Conservation (phyloP, 2,888 invertebrate species). For the Lasius platythorax region DNA sequence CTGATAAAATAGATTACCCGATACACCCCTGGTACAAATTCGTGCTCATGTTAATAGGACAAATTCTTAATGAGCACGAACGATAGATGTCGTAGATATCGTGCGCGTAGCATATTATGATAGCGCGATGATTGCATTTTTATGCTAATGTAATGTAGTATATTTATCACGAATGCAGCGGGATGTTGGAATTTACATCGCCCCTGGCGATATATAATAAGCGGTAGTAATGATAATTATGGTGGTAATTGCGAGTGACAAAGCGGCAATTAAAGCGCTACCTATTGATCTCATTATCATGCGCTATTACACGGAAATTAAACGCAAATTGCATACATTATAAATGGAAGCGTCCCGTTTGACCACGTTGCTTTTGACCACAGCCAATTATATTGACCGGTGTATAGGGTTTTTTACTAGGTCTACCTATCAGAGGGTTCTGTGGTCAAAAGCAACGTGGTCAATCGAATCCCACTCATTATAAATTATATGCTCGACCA, state of each 20-base stretch:
- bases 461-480: too few relatives aligned
- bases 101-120: background rate
- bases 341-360: too few relatives aligned
- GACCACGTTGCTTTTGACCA: too few relatives aligned
- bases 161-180: background rate
- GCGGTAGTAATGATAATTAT: background rate
- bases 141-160: slow-evolving; percentile 20
- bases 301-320: background rate
- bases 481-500: background rate
- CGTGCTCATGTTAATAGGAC: background rate
- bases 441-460: too few relatives aligned
- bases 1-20: background rate
- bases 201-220: background rate
- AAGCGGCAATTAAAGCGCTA: background rate
- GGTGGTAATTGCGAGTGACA: background rate
- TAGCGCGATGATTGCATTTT: background rate
- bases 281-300: slow-evolving; percentile 35
- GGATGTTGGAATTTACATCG: background rate
- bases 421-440: too few relatives aligned
- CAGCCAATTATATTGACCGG: too few relatives aligned
- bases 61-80: too few relatives aligned
- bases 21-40: background rate
- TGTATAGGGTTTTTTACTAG: too few relatives aligned
- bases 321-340: slow-evolving; percentile 7
- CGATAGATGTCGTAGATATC: background rate